phyloP scores from a whole-genome alignment of 2,797 vertebrate species.

The Scleropages formosus region DNA sequence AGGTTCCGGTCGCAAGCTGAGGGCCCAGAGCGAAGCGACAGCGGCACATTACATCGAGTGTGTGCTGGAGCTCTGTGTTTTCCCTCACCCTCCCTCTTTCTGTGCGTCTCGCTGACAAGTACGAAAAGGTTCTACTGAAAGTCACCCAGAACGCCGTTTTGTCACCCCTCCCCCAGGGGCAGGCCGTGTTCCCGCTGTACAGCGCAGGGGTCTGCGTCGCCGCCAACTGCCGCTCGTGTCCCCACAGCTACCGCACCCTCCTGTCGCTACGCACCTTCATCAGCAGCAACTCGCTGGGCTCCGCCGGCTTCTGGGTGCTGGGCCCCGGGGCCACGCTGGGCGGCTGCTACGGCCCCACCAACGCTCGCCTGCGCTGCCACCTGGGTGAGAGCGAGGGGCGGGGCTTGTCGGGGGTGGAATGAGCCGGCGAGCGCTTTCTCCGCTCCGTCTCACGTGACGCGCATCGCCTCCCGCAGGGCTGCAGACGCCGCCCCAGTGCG shows the following conservation, averaged over 20 bases:
- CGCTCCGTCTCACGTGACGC: neutral
- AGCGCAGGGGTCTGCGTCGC: slow-evolving; percentile 75
- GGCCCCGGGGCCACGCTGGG: slow-evolving; percentile 77
- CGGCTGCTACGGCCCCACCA: slow-evolving; percentile 80
- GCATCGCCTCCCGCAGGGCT: slow-evolving; percentile 61
- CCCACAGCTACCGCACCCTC: slow-evolving; percentile 75
- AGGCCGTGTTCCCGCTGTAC: slow-evolving; percentile 78
- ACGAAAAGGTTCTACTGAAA: too few relatives aligned
- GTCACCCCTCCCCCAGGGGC: slow-evolving; percentile 49
- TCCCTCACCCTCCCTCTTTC: too few relatives aligned
- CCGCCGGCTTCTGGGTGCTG: slow-evolving; percentile 80
- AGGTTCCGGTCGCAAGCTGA: too few relatives aligned
- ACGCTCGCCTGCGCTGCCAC: slow-evolving; percentile 81
- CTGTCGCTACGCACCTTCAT: slow-evolving; percentile 81
- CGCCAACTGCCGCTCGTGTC: slow-evolving; percentile 78
- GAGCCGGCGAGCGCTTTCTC: neutral
- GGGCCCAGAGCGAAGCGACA: too few relatives aligned
- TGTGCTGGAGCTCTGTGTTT: too few relatives aligned
- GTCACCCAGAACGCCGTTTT: neutral
- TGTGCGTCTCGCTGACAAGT: too few relatives aligned
- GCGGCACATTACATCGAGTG: too few relatives aligned
- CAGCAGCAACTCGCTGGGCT: slow-evolving; percentile 80
- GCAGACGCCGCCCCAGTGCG: slow-evolving; percentile 78
- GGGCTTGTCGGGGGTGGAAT: neutral
- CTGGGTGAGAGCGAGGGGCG: slow-evolving; percentile 65